Conservation (phyloP, 2,888 invertebrate genomes). For the Parthenolecanium corni region DNA sequence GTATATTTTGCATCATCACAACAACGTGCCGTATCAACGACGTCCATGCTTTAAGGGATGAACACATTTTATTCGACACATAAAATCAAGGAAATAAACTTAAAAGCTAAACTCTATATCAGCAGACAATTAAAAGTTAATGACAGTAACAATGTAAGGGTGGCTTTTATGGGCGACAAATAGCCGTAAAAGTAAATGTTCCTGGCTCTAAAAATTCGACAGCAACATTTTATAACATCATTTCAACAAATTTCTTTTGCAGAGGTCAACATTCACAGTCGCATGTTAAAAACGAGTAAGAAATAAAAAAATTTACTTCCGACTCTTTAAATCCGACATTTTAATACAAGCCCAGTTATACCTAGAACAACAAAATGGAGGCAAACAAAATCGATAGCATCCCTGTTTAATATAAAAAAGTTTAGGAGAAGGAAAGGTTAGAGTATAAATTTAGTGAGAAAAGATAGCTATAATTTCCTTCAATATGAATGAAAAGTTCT, state of each 20-base stretch:
- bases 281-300: too few relatives aligned
- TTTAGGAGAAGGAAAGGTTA: too few relatives aligned
- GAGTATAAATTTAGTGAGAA: too few relatives aligned
- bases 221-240: background rate
- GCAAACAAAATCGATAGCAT: too few relatives aligned
- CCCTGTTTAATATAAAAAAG: too few relatives aligned
- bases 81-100: slow-evolving; percentile 24
- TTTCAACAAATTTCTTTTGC: background rate
- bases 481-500: too few relatives aligned
- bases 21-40: too few relatives aligned
- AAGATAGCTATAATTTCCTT: too few relatives aligned
- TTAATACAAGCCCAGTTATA: background rate
- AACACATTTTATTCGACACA: slow-evolving; percentile 1
- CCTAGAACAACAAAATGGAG: too few relatives aligned
- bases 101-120: slow-evolving; percentile 25
- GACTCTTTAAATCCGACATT: background rate
- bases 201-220: background rate
- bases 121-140: slow-evolving; percentile 23
- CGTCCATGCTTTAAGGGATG: too few relatives aligned
- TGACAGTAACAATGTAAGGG: slow-evolving; percentile 24
- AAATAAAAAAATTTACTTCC: too few relatives aligned
- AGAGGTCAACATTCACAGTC: background rate
- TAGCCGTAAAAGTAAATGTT: slow-evolving; percentile 19
- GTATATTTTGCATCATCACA: too few relatives aligned
- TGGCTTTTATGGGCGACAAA: slow-evolving; percentile 20